phyloP scores from a whole-genome alignment of 2,797 vertebrate genomes.

The Danio tinwini region DNA sequence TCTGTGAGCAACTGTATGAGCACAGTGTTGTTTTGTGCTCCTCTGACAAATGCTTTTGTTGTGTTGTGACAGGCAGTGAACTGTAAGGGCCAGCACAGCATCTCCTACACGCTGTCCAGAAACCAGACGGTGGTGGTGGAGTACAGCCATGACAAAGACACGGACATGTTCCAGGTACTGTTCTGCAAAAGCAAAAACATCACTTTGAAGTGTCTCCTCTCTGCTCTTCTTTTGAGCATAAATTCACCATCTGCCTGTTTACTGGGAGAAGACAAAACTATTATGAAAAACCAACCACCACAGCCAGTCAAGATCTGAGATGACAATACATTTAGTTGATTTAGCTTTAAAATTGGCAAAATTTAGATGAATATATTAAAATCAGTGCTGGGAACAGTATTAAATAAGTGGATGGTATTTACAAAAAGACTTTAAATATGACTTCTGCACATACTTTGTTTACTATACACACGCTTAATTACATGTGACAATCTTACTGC shows the following conservation, averaged over 20 bases:
- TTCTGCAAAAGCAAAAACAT: background rate
- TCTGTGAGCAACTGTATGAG: background rate
- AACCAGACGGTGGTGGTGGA: constrained; percentile 98
- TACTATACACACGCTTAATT: too few species aligned
- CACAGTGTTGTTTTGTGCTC: background rate
- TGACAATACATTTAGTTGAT: background rate
- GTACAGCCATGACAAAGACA: constrained; percentile 96
- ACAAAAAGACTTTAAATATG: too few species aligned
- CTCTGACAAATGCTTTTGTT: constrained; percentile 24
- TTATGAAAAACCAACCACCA: background rate
- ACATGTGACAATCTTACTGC: too few species aligned
- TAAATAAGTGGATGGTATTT: too few species aligned
- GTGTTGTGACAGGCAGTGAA: constrained; percentile 87
- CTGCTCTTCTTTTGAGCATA: background rate
- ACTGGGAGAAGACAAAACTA: background rate
- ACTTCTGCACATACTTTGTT: too few species aligned
- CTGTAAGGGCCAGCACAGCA: constrained; percentile 96
- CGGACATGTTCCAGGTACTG: constrained; percentile 98
- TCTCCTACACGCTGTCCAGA: constrained; percentile 96
- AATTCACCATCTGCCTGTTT: constrained; percentile 3
- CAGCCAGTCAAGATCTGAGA: constrained; percentile 54
- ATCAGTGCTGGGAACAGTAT: too few species aligned
- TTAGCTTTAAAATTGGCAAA: too few species aligned
- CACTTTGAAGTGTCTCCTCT: background rate
- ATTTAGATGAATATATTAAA: too few species aligned